Evolutionary conservation across 2,888 invertebrate species (phyloP), one percentile per base, ranked within the genome.

Genomic region (Cantharis flavilabris): DNA sequence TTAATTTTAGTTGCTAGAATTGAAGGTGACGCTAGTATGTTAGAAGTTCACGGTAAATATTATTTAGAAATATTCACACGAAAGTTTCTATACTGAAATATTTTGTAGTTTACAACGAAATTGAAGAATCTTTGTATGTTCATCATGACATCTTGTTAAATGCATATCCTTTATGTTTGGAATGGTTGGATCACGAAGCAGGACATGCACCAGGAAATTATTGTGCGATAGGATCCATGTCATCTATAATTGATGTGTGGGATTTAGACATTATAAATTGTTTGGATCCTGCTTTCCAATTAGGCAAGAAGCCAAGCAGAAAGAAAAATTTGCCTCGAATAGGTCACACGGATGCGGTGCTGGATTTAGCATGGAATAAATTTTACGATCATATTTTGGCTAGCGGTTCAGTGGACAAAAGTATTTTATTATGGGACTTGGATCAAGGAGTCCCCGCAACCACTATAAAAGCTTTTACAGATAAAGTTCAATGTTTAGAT

Each of bases 221-320:
- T 83, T 94, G 97, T 83, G 98, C 98, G 0, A 70, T 79, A 62
- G 98, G 98, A 11, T 94, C 94, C 49, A 98, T 99, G 97, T 94
- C 94, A 80, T 95, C 97, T 0, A 92, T 95, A 64, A 98, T 99
- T 75, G 95, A 97, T 83, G 93, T 99, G n/a, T 99, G 98, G 98
- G 98, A 99, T 88, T 88, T 99, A 65, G 98, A 99, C 88, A 91
- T 99, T 76, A 94, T 98, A 81, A 97, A 98, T 86, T 94, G 94
- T 76, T 89, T 98, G 63, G 97, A 97, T 85, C 97, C 99, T 0
- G 94, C 94, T 0, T 95, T 94, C 86, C 94, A 92, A 82, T 90
- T 99, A 26, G 95, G 96, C 7, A 91, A 91, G 79, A 94, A 93
- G 83, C 92, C 92, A 2, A 94, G 91, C 85, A 94, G 93, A 84